These are phyloP conservation scores for Sminthurinus aureus DNA, from an alignment of 2,888 invertebrate species.

Conservation along the genomic window DNA sequence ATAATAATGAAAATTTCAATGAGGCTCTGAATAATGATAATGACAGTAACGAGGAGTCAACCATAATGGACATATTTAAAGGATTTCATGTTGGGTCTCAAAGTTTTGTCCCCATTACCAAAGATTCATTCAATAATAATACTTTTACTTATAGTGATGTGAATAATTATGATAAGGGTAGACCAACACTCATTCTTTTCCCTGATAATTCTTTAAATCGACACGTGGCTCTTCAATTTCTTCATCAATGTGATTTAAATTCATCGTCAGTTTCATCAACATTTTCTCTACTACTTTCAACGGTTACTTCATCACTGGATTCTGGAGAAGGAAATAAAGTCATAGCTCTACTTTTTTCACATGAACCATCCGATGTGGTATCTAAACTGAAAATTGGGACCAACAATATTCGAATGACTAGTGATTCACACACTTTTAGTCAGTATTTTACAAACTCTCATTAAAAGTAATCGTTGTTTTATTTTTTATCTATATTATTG, in stretches of 20 bases:
- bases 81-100: constrained; percentile 13
- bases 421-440: background rate
- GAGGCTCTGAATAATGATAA: too few relatives aligned
- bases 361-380: background rate
- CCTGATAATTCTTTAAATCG: constrained; percentile 15
- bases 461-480: background rate
- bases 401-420: background rate
- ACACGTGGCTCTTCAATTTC: constrained; percentile 23
- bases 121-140: constrained; percentile 2
- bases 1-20: background rate
- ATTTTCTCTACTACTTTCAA: constrained; percentile 25
- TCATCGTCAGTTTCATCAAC: too few relatives aligned
- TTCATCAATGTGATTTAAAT: constrained; percentile 1
- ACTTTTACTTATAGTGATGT: too few relatives aligned
- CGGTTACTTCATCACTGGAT: background rate
- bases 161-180: too few relatives aligned
- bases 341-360: background rate
- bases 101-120: constrained; percentile 36
- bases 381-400: background rate
- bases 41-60: too few relatives aligned
- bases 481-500: too few relatives aligned
- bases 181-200: constrained; percentile 4
- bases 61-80: too few relatives aligned
- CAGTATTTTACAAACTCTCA: background rate
- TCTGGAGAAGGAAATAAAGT: background rate